Conservation (phyloP, 2,888 invertebrate species). For the Listrodromus nycthemerus region DNA sequence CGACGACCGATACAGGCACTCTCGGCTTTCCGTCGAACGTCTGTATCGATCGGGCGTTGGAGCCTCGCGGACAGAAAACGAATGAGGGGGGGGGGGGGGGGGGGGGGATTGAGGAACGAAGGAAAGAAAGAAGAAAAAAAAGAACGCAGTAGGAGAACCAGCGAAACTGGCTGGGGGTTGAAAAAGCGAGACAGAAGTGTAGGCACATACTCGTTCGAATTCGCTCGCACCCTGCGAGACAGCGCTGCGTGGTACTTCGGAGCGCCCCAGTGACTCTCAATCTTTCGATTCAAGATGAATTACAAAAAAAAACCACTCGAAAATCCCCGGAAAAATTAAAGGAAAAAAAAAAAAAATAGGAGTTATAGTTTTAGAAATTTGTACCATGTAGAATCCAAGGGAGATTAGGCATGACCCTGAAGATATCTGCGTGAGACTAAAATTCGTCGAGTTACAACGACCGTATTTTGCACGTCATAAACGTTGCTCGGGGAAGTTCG, state of each 20-base stretch:
- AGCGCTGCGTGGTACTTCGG: slow-evolving; percentile 43
- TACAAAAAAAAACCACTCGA: slow-evolving; percentile 37
- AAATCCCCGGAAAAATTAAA: slow-evolving; percentile 15
- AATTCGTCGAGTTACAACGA: too few species aligned
- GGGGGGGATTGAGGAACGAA: neutral
- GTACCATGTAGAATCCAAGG: slow-evolving; percentile 54
- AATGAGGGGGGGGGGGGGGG: slow-evolving; percentile 7
- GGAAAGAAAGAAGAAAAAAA: slow-evolving; percentile 36
- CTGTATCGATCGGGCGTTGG: slow-evolving; percentile 69
- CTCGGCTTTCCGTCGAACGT: slow-evolving; percentile 64
- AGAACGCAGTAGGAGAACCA: slow-evolving; percentile 38
- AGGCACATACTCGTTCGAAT: slow-evolving; percentile 52
- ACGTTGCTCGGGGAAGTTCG: too few species aligned
- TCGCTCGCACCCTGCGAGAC: slow-evolving; percentile 56
- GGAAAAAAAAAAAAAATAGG: slow-evolving; percentile 3
- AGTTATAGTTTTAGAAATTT: slow-evolving; percentile 62
- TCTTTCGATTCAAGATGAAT: slow-evolving; percentile 29
- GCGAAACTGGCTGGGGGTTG: slow-evolving; percentile 48
- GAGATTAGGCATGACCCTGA: slow-evolving; percentile 56
- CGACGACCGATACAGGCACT: slow-evolving; percentile 41
- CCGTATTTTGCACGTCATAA: too few species aligned
- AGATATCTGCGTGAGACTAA: too few species aligned
- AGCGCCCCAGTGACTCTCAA: slow-evolving; percentile 64
- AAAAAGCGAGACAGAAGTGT: slow-evolving; percentile 29
- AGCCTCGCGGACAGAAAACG: slow-evolving; percentile 58